Base-by-base conservation (phyloP, 2,888 invertebrate species). In the Drosophila nr. perissopoda region DNA sequence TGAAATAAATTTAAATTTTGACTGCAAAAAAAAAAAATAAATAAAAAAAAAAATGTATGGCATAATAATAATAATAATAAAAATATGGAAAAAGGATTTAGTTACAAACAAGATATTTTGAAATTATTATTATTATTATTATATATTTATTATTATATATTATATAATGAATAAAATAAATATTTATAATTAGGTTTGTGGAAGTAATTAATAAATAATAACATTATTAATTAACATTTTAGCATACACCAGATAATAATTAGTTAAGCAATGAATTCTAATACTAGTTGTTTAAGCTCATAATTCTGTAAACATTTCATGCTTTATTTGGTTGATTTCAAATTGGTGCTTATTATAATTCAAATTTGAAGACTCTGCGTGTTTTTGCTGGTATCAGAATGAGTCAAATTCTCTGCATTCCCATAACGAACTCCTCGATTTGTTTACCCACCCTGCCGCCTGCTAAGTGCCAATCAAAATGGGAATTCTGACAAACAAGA, bases 391-490 rank as follows among this genome's bases (percentile, higher is more conserved):
- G 45, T 16, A 29, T 4, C 56, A 6, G 27, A 57, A 45, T 25
- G 54, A 57, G 38, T 49, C 6, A 27, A 27, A 36, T 54, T 45
- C 52, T 63, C 7, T 29, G 36, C 54, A 76, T 90, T 88, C 83
- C 72, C 88, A 89, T 56, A 87, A 66, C 71, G 69, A 89, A 60
- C 63, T 48, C 57, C 68, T 65, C 70, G 82, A 69, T 71, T 76
- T 52, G 58, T 66, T 53, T 80, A 60, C 80, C 59, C 87, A 89
- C 78, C 83, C 90, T 75, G 72, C 72, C 73, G 45, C 25, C 8
- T 27, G 61, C 65, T 78, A 88, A 89, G 87, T 89, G 87, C 90
- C 87, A 87, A 87, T 87, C 89, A 90, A 89, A 90, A 73, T 68
- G 59, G 61, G 70, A 80, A 78, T 78, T 78, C 80, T 77, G 83